Percentiles rank a stretch among this genome's conserved stretches.
phyloP scores from a whole-genome alignment of 2,113 vertebrate species.

The Oreocharis arfaki region DNA sequence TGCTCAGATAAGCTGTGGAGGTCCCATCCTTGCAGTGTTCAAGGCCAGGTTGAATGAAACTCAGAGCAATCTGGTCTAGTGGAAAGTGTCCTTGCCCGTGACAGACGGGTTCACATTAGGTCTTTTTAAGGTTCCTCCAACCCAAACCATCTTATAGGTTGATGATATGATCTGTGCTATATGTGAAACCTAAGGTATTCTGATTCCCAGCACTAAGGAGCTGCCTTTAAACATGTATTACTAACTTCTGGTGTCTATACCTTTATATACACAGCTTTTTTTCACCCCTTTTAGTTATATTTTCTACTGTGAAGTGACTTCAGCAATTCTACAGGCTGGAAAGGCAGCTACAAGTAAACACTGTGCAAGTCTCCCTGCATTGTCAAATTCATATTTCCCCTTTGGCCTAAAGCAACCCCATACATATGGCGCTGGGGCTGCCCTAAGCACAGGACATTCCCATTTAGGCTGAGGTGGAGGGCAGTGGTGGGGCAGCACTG shows the following conservation, averaged over 20 bases:
- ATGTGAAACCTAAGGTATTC: not conserved
- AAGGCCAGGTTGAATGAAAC: not conserved
- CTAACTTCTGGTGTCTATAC: not conserved
- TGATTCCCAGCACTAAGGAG: not conserved
- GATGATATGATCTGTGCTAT: not conserved
- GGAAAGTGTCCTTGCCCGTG: not conserved
- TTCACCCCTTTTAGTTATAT: not conserved
- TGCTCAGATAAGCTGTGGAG: not conserved
- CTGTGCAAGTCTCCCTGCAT: not conserved
- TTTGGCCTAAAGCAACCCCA: not conserved
- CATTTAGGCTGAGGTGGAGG: accelerated
- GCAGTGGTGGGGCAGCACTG: not conserved
- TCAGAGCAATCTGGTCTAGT: not conserved
- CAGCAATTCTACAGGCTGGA: not conserved
- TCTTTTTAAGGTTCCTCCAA: not conserved
- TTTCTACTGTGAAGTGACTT: not conserved
- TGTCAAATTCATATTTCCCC: not conserved
- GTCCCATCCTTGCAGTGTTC: not conserved
- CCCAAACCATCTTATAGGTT: not conserved
- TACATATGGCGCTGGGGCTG: accelerated
- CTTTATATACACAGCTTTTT: not conserved
- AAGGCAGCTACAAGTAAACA: not conserved
- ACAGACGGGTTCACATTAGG: not conserved
- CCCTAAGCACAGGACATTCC: not conserved
- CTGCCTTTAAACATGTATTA: not conserved